Percentiles rank a stretch among this genome's conserved stretches.
These are phyloP conservation scores for Montipora sp. DNA, from an alignment of 64 coral and sea anemone genomes.

Conservation along the genomic window DNA sequence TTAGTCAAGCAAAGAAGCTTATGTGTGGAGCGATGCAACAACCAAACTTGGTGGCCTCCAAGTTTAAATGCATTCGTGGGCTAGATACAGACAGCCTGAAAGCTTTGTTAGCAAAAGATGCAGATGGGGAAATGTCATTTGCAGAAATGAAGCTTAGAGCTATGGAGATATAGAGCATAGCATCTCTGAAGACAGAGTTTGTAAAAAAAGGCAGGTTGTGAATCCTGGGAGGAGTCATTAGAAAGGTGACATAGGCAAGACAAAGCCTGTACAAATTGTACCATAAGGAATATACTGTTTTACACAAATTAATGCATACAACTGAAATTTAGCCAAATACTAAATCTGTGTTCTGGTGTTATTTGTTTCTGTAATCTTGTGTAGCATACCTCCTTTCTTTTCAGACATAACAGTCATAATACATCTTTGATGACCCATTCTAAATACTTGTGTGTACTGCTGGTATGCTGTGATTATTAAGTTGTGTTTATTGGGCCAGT, in stretches of 20 bases:
- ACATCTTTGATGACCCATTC: too few species aligned
- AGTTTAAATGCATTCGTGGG: slow-evolving; percentile 32
- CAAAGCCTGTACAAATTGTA: too few species aligned
- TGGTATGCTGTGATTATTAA: too few species aligned
- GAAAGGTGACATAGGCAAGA: not conserved
- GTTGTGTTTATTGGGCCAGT: too few species aligned
- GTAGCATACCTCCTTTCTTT: too few species aligned
- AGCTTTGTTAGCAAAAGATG: not conserved
- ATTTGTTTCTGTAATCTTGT: too few species aligned
- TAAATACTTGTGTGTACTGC: too few species aligned
- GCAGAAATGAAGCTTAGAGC: not conserved
- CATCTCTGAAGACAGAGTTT: not conserved
- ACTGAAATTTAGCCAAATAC: too few species aligned
- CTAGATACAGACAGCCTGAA: not conserved
- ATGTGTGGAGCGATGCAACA: slow-evolving; percentile 4
- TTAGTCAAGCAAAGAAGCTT: not conserved
- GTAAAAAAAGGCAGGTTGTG: not conserved
- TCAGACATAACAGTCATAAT: too few species aligned
- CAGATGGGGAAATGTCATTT: slow-evolving; percentile 27
- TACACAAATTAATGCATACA: too few species aligned
- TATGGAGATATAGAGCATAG: not conserved
- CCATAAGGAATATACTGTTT: too few species aligned
- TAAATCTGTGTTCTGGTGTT: too few species aligned
- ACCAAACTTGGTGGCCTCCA: slow-evolving; percentile 16
- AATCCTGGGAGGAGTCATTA: slow-evolving; percentile 11